These are phyloP conservation scores for Mellivora capensis DNA, from an alignment of 2,113 vertebrate species.

Conservation along the genomic window DNA sequence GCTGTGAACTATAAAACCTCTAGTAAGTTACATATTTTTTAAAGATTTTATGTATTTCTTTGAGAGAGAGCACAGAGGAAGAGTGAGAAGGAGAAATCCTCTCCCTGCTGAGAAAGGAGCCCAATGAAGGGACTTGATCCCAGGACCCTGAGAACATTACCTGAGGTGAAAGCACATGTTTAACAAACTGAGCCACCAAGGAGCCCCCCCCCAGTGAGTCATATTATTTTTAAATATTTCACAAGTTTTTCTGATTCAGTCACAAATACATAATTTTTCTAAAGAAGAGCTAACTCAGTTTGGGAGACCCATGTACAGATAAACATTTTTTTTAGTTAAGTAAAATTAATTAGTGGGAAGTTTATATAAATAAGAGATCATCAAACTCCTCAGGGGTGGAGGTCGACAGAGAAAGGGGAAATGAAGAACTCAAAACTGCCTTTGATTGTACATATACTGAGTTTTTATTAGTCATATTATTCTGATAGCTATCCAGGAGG, in stretches of 20 bases:
- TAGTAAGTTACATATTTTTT: neutral
- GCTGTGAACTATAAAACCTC: neutral
- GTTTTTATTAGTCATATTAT: slow-evolving; percentile 80
- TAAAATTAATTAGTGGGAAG: slow-evolving; percentile 45
- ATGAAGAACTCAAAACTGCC: slow-evolving; percentile 68
- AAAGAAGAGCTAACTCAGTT: neutral
- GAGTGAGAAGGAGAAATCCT: neutral
- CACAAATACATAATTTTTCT: neutral
- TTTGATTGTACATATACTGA: slow-evolving; percentile 63
- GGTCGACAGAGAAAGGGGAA: slow-evolving; percentile 25
- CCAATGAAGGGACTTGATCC: neutral
- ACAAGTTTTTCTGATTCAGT: neutral
- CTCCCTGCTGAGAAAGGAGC: neutral
- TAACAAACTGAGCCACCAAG: neutral
- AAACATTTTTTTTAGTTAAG: neutral
- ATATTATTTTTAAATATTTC: neutral
- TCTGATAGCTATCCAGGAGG: slow-evolving; percentile 72
- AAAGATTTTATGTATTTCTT: neutral
- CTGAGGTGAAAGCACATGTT: neutral
- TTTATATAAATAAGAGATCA: slow-evolving; percentile 59
- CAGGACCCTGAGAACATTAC: neutral
- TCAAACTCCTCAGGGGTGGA: slow-evolving; percentile 6
- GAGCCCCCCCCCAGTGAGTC: neutral
- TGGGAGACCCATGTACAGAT: neutral
- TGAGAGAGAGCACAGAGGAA: neutral